These are phyloP conservation scores for Drosophila testacea DNA, from an alignment of 2,888 invertebrate species.

Conservation along the genomic window DNA sequence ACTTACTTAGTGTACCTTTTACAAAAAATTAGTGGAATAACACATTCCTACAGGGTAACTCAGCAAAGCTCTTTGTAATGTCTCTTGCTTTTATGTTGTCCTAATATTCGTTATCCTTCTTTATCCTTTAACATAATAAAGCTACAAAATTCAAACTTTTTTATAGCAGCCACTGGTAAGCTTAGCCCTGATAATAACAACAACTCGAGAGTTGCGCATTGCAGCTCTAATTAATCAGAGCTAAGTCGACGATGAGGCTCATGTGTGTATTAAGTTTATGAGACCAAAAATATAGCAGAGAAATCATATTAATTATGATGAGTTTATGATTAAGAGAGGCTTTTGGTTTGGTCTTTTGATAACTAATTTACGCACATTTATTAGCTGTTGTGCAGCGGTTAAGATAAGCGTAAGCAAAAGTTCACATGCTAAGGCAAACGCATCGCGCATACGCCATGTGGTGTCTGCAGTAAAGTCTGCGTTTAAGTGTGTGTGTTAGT, in stretches of 20 bases:
- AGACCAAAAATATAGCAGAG: constrained; percentile 17
- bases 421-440: constrained; percentile 23
- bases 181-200: constrained; percentile 12
- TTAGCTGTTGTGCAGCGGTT: constrained; percentile 73
- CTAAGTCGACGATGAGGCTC: constrained; percentile 33
- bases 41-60: not conserved
- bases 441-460: constrained; percentile 73
- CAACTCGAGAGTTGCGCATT: constrained; percentile 20
- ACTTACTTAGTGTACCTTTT: no score
- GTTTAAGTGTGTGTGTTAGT: constrained; percentile 15
- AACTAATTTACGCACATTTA: constrained; percentile 80
- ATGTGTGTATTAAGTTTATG: constrained; percentile 23
- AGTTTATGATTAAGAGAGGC: constrained; percentile 70
- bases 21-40: no score
- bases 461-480: constrained; percentile 43
- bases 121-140: constrained; percentile 10
- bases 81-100: no score
- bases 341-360: constrained; percentile 53
- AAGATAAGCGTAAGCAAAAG: constrained; percentile 61
- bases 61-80: not conserved
- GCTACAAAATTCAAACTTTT: constrained; percentile 8
- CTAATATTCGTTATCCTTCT: no score
- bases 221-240: constrained; percentile 45
- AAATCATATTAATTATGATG: constrained; percentile 71
- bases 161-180: constrained; percentile 6